A percentile compares a stretch with the other conserved stretches of the same genome.
phyloP scores from a whole-genome alignment of 2,797 vertebrate species.

The Thalassophryne amazonica region DNA sequence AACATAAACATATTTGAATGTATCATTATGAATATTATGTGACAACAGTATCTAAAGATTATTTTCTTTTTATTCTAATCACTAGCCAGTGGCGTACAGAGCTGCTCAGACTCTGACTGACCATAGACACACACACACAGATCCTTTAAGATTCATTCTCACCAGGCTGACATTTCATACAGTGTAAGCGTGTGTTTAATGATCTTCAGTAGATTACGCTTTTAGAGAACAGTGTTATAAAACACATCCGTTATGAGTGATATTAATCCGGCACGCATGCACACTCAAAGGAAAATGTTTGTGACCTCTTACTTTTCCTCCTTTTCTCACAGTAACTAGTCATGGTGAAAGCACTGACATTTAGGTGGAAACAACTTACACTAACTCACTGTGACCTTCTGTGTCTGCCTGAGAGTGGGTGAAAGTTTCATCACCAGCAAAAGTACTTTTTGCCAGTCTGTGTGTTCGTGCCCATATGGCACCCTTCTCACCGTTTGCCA shows the following conservation, averaged over 20 bases:
- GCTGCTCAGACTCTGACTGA: no score
- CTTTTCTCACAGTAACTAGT: conserved; percentile 40
- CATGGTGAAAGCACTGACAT: conserved; percentile 50
- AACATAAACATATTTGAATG: no score
- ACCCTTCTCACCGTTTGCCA: conserved; percentile 9
- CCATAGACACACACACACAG: neutral
- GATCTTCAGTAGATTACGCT: conserved; percentile 14
- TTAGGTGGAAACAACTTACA: conserved; percentile 38
- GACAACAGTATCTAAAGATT: no score
- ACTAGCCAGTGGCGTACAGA: no score
- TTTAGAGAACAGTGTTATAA: conserved; percentile 19
- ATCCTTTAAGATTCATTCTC: conserved; percentile 6
- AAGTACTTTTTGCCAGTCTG: conserved; percentile 8
- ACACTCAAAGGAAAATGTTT: neutral
- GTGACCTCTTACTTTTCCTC: conserved; percentile 14
- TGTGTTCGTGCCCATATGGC: conserved; percentile 1
- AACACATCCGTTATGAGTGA: neutral
- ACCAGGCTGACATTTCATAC: conserved; percentile 21
- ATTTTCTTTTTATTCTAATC: no score
- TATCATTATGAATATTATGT: no score
- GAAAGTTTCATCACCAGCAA: conserved; percentile 23
- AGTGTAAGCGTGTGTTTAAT: conserved; percentile 17
- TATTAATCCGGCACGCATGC: neutral
- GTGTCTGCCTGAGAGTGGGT: conserved; percentile 21
- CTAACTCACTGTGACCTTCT: conserved; percentile 18